Conservation (phyloP, 1,140 invertebrate genomes). For the Melipona quadrifasciata region DNA sequence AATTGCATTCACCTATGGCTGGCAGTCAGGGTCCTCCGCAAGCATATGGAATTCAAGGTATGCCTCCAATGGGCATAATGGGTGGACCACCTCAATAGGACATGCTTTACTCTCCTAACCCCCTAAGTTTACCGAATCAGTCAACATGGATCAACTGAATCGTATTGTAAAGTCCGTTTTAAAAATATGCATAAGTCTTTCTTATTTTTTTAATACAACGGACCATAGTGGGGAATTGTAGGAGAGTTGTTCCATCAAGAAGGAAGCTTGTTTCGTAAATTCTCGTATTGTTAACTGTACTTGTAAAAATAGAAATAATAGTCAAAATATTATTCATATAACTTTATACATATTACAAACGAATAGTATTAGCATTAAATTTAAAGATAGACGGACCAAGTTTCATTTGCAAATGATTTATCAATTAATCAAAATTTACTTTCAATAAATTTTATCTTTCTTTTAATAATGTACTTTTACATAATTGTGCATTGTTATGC, state of each 20-base stretch:
- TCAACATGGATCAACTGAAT: conserved; percentile 73
- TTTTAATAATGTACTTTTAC: conserved; percentile 58
- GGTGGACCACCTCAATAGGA: conserved; percentile 80
- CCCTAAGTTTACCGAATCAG: conserved; percentile 68
- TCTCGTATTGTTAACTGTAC: neutral
- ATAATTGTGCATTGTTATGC: conserved; percentile 45
- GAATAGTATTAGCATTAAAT: conserved; percentile 30
- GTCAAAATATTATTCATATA: neutral
- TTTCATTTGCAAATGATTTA: conserved; percentile 53
- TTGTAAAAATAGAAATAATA: conserved; percentile 17
- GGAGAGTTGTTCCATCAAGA: conserved; percentile 57
- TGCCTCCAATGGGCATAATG: conserved; percentile 83
- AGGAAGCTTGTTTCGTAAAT: neutral
- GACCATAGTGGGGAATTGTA: conserved; percentile 58
- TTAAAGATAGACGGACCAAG: conserved; percentile 17
- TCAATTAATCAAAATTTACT: conserved; percentile 73
- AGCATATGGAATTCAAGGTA: conserved; percentile 75
- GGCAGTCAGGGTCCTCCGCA: conserved; percentile 76
- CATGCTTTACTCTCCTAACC: conserved; percentile 75
- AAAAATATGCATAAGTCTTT: neutral
- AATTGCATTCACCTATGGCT: conserved; percentile 81
- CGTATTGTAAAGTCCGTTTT: conserved; percentile 34
- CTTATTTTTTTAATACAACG: neutral
- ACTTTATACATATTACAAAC: neutral
- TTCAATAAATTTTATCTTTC: conserved; percentile 64